Conservation (phyloP, 2,888 invertebrate genomes). For the Colletes collaris region DNA sequence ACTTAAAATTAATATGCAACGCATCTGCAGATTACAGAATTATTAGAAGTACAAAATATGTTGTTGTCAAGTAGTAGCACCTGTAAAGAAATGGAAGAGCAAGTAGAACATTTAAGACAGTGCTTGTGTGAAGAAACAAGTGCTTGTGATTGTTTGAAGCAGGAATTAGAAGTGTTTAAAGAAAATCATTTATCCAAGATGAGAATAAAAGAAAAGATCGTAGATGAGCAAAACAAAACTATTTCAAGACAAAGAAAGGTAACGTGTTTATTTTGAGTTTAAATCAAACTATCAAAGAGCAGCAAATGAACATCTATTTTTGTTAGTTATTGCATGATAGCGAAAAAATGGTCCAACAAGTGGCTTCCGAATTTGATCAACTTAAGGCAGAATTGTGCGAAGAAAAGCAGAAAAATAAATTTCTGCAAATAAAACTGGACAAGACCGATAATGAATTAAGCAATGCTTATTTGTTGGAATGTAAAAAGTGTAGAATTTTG, state of each 20-base stretch:
- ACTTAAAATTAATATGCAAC: not conserved
- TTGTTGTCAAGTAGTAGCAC: conserved; percentile 54
- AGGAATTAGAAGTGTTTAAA: conserved; percentile 63
- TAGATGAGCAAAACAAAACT: conserved; percentile 72
- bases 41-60: conserved; percentile 54
- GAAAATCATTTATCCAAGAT: conserved; percentile 68
- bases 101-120: conserved; percentile 61
- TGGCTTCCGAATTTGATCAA: conserved; percentile 71
- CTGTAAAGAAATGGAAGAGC: conserved; percentile 58
- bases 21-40: conserved; percentile 49
- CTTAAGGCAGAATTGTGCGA: conserved; percentile 67
- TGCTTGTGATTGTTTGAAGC: conserved; percentile 59
- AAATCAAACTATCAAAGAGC: not conserved
- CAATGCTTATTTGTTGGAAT: conserved; percentile 44
- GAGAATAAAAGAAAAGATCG: conserved; percentile 74
- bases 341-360: conserved; percentile 69
- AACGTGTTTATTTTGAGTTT: conserved; percentile 1
- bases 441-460: conserved; percentile 49
- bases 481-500: conserved; percentile 62
- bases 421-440: conserved; percentile 59
- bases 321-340: conserved; percentile 72
- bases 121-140: conserved; percentile 60
- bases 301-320: conserved; percentile 7
- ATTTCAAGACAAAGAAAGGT: conserved; percentile 59
- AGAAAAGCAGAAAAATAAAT: conserved; percentile 64